phyloP scores from a whole-genome alignment of 37 sponge, comb jelly and placozoan genomes.

The Mnemiopsis leidyi region DNA sequence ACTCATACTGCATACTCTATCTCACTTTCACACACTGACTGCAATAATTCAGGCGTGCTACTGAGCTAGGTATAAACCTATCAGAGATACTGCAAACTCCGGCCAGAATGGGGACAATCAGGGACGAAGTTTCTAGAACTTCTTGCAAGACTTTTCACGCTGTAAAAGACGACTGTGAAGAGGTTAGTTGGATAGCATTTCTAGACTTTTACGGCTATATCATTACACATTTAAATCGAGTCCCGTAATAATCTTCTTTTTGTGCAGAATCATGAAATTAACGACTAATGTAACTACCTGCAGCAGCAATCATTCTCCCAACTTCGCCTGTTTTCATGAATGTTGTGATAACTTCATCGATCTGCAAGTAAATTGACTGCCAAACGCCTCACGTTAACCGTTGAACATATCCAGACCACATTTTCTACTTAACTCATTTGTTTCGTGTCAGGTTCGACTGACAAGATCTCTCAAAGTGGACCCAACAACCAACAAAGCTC shows the following conservation, averaged over 20 bases:
- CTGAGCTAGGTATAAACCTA: not conserved
- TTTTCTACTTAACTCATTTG: not conserved
- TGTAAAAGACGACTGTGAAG: not conserved
- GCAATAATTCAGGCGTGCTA: not conserved
- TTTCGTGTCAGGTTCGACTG: not conserved
- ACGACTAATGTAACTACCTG: too few relatives aligned
- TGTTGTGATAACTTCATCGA: not conserved
- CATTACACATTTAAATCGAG: too few relatives aligned
- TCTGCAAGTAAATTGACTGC: not conserved
- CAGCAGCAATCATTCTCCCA: too few relatives aligned
- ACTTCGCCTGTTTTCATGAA: not conserved
- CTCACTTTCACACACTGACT: too few relatives aligned
- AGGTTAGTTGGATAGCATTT: not conserved
- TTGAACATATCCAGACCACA: too few relatives aligned
- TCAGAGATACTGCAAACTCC: not conserved
- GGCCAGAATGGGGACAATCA: not conserved
- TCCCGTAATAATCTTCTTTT: too few relatives aligned
- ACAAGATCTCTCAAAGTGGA: not conserved
- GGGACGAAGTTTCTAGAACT: not conserved
- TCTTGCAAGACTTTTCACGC: not conserved
- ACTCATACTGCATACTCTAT: too few relatives aligned
- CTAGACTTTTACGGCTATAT: too few relatives aligned
- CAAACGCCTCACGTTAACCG: not conserved
- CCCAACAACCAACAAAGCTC: not conserved
- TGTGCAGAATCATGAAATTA: too few relatives aligned